Conservation (phyloP, 2,113 vertebrate species). For the Neogobius melanostomus region DNA sequence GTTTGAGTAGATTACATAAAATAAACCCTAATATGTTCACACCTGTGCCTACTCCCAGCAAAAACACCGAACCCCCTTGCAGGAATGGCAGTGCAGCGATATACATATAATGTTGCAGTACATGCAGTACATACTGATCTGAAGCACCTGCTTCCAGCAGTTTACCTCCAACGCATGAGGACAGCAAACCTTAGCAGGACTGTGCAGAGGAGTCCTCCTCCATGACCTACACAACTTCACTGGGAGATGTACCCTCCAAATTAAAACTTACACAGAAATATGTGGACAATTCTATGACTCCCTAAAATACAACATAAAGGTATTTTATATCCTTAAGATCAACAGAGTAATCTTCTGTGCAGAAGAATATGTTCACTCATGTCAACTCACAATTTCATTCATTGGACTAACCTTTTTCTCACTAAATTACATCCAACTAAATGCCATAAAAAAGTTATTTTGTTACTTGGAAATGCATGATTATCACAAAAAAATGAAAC, state of each 20-base stretch:
- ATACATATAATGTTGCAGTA: slow-evolving; percentile 24
- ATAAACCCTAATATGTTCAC: slow-evolving; percentile 9
- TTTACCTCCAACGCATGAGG: slow-evolving; percentile 32
- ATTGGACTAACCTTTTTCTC: not conserved
- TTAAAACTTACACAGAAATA: no score
- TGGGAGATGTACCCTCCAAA: no score
- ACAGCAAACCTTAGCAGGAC: slow-evolving; percentile 42
- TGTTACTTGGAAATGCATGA: slow-evolving; percentile 9
- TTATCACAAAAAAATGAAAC: slow-evolving; percentile 15
- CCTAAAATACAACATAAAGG: no score
- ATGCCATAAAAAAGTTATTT: not conserved
- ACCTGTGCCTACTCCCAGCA: slow-evolving; percentile 22
- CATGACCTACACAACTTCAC: not conserved
- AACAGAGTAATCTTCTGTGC: no score
- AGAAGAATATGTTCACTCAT: not conserved
- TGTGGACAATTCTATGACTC: no score
- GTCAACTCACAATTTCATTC: not conserved
- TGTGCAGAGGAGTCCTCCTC: slow-evolving; percentile 6
- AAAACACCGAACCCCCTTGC: slow-evolving; percentile 6
- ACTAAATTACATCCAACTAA: not conserved
- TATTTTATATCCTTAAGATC: no score
- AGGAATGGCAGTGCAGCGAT: slow-evolving; percentile 10
- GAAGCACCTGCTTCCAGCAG: slow-evolving; percentile 26
- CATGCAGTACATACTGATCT: slow-evolving; percentile 11
- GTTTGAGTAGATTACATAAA: not conserved